Conservation (phyloP, 2,113 vertebrate genomes). For the Prochilodus magdalenae region DNA sequence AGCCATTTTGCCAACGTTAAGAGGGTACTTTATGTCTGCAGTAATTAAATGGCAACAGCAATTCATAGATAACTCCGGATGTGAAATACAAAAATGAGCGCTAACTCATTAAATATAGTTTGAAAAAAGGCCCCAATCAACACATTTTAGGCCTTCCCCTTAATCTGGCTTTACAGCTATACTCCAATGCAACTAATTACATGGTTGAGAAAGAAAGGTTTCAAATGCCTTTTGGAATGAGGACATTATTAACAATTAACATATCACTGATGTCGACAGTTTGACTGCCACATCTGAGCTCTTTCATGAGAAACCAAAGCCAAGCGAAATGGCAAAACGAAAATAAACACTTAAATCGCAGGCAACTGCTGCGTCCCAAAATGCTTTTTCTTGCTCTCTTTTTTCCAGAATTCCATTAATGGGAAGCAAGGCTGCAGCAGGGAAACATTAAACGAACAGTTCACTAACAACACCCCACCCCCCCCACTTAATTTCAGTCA, state of each 20-base stretch:
- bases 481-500: conserved; percentile 25
- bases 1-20: conserved; percentile 27
- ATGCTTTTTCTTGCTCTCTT: neutral
- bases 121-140: conserved; percentile 47
- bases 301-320: conserved; percentile 8
- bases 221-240: conserved; percentile 44
- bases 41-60: conserved; percentile 54
- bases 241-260: conserved; percentile 50
- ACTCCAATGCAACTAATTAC: conserved; percentile 56
- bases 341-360: conserved; percentile 33
- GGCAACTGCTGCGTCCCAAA: neutral
- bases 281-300: neutral
- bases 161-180: conserved; percentile 56
- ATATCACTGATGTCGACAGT: conserved; percentile 46
- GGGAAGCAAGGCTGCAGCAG: neutral
- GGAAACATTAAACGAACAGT: neutral
- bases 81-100: conserved; percentile 48
- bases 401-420: conserved; percentile 19
- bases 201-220: conserved; percentile 32
- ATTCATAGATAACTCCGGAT: conserved; percentile 53
- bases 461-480: neutral
- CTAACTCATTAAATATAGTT: conserved; percentile 42
- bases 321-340: conserved; percentile 14
- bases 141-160: conserved; percentile 39
- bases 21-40: conserved; percentile 43